Base-by-base conservation (phyloP, 2,888 invertebrate species). In the Leptarthrus brevirostris region DNA sequence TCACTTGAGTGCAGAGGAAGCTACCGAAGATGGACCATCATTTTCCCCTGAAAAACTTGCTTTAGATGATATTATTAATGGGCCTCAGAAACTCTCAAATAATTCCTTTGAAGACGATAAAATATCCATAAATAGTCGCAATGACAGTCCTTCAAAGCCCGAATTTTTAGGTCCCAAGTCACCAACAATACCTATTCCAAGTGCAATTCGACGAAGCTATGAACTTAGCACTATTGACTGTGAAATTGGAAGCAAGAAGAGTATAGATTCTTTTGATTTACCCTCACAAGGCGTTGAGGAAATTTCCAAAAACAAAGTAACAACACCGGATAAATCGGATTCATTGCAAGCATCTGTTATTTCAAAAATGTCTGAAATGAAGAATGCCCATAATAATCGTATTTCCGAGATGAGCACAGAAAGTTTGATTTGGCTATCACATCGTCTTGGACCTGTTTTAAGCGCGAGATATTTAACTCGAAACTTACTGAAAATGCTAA, bases 401-500 rank as follows among this genome's bases (percentile, higher is more conserved):
- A 92, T 93, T 77, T 93, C 94, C 0, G 94, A 95, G 81, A 93
- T 95, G 90, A 93, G 94, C 80, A 90, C 91, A 0, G 95, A 95
- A 80, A 95, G 94, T 80, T 86, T 96, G 0, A 90, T 95, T 75
- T 98, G 98, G 97, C 82, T 98, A 74, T 92, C 96, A 0, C 95
- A 97, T 85, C 90, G 97, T 76, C 86, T 98, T 16, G 98, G 98
- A 0, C 98, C 98, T 0, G 95, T 98, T 56, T 87, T 98, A 22
- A 96, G 96, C 0, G 95, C 97, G 47, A 91, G 94, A 78, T 93
- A 95, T 86, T 87, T 98, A 26, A 94, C 97, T 0, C 89, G 95
- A 75, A 97, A 97, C 86, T 87, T 99, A 77, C 87, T 98, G 10
- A 91, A 97, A 81, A 97, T 98, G 94, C 86, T 98, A 70, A 94